Conservation (phyloP, 1,140 invertebrate genomes). For the Eumaeus atala region DNA sequence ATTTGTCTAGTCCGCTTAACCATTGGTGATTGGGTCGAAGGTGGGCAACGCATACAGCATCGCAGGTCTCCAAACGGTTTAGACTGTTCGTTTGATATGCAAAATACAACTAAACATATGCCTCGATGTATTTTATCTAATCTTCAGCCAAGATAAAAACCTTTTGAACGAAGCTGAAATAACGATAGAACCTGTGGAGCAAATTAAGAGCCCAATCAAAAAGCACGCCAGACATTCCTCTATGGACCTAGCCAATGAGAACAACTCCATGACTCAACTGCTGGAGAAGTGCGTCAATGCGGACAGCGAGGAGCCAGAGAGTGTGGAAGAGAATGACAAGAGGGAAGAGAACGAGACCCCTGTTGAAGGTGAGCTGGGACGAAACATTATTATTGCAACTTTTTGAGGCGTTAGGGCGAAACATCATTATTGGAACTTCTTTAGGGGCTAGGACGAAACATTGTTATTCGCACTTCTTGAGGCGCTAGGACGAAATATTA, state of each 20-base stretch:
- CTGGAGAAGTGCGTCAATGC: constrained; percentile 64
- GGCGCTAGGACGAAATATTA: too few species aligned
- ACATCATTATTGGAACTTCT: too few species aligned
- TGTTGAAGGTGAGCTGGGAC: constrained; percentile 16
- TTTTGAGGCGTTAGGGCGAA: too few species aligned
- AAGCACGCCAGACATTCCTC: constrained; percentile 67
- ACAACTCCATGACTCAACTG: constrained; percentile 60
- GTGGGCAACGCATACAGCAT: too few species aligned
- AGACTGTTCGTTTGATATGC: not conserved
- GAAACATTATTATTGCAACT: too few species aligned
- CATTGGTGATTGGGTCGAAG: too few species aligned
- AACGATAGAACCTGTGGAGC: constrained; percentile 55
- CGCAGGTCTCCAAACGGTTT: too few species aligned
- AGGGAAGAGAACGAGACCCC: constrained; percentile 18
- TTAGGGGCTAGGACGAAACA: too few species aligned
- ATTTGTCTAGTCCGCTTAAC: too few species aligned
- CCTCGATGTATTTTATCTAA: too few species aligned
- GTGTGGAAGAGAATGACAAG: constrained; percentile 19
- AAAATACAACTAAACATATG: too few species aligned
- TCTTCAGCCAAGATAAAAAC: constrained; percentile 54
- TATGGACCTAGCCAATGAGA: constrained; percentile 63
- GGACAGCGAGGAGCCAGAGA: constrained; percentile 19
- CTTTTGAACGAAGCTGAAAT: constrained; percentile 60
- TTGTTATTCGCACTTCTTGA: too few species aligned
- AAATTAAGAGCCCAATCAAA: constrained; percentile 45